Percentiles rank a stretch among this genome's conserved stretches.
Evolutionary conservation across 1,140 invertebrate genomes (phyloP).

Genomic region (Drosophila tsacasi): DNA sequence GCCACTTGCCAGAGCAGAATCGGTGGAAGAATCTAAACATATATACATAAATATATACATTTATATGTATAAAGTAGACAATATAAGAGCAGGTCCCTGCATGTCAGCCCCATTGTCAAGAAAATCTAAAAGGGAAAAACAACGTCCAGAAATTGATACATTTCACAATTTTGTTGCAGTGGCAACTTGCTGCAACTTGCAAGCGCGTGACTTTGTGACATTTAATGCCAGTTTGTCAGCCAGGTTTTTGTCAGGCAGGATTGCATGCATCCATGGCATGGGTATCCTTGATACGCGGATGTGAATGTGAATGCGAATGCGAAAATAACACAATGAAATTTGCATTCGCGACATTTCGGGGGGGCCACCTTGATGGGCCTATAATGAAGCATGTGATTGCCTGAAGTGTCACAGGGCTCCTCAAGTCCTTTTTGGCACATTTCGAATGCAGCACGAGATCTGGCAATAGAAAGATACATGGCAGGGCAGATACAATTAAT

Average conservation of each 20-base stretch:
- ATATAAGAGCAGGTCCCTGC: slow-evolving; percentile 15
- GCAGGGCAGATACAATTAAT: background rate
- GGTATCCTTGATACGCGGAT: slow-evolving; percentile 14
- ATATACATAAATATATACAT: background rate
- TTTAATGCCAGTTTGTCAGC: slow-evolving; percentile 77
- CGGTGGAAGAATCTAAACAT: slow-evolving; percentile 7
- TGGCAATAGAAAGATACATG: slow-evolving; percentile 3
- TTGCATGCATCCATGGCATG: slow-evolving; percentile 37
- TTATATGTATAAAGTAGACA: background rate
- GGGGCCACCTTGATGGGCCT: slow-evolving; percentile 58
- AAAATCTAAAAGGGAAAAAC: slow-evolving; percentile 19
- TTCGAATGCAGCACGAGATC: slow-evolving; percentile 17
- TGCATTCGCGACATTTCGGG: slow-evolving; percentile 47
- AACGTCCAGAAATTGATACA: slow-evolving; percentile 78
- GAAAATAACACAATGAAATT: slow-evolving; percentile 79
- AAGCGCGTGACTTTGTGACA: slow-evolving; percentile 78
- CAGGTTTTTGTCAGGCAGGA: slow-evolving; percentile 37
- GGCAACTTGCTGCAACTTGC: slow-evolving; percentile 24
- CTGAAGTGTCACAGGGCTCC: slow-evolving; percentile 64
- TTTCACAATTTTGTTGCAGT: slow-evolving; percentile 66
- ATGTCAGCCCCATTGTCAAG: slow-evolving; percentile 42
- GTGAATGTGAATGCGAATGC: slow-evolving; percentile 53
- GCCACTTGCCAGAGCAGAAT: slow-evolving; percentile 57
- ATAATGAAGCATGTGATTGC: slow-evolving; percentile 79
- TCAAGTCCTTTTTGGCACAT: slow-evolving; percentile 42